These are phyloP conservation scores for Okapia johnstoni DNA, from an alignment of 2,113 vertebrate species.

Conservation along the genomic window DNA sequence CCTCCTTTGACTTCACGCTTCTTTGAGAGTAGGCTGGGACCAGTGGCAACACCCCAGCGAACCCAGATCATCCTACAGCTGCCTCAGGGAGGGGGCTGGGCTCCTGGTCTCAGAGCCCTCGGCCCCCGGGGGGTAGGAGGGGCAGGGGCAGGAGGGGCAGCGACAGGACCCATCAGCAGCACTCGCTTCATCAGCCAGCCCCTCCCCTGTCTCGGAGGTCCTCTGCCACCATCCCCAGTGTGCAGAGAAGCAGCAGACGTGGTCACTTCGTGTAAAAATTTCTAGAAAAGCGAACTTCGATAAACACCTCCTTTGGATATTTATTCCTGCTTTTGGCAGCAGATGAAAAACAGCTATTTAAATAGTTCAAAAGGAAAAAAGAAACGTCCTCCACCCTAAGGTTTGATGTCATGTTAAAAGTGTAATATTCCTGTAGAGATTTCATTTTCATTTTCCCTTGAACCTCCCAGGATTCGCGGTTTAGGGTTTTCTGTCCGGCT, in stretches of 20 bases:
- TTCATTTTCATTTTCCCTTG: neutral
- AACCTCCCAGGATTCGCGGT: neutral
- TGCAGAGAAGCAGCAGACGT: neutral
- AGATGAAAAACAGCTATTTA: conserved; percentile 53
- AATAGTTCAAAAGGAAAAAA: conserved; percentile 12
- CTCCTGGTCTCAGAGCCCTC: neutral
- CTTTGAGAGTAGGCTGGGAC: neutral
- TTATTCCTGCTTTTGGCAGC: conserved; percentile 70
- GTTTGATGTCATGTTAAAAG: conserved; percentile 20
- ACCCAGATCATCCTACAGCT: neutral
- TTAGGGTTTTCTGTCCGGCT: conserved; percentile 30
- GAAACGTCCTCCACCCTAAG: neutral
- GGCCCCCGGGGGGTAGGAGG: rapidly evolving
- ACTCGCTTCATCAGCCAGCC: neutral
- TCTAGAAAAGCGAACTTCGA: conserved; percentile 3
- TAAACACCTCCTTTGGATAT: conserved; percentile 57
- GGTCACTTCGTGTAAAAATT: conserved; percentile 13
- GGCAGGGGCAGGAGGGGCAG: neutral
- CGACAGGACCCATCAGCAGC: neutral
- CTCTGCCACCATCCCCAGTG: neutral
- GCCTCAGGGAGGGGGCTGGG: neutral
- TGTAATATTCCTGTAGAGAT: neutral
- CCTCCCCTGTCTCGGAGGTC: neutral
- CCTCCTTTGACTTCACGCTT: neutral
- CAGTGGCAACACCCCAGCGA: neutral